Conservation (phyloP, 1,140 invertebrate genomes). For the Drosophila pruinosa region DNA sequence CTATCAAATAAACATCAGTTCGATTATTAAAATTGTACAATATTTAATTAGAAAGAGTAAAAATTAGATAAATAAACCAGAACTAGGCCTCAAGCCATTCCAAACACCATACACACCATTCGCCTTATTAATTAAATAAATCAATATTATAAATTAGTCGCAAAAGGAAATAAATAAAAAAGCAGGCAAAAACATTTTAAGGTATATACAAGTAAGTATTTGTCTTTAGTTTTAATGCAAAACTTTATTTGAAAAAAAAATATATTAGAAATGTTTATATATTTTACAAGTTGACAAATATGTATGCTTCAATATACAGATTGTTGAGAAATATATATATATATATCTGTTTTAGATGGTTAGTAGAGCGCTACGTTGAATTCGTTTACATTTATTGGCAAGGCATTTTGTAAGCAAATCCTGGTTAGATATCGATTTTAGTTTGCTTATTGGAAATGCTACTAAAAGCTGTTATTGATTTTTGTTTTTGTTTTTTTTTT, state of each 20-base stretch:
- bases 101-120: slow-evolving; percentile 24
- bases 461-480: background rate
- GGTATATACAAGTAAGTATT: slow-evolving; percentile 40
- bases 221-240: slow-evolving; percentile 57
- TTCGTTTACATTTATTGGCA: slow-evolving; percentile 20
- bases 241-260: slow-evolving; percentile 64
- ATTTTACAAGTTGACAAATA: slow-evolving; percentile 67
- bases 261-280: slow-evolving; percentile 62
- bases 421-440: slow-evolving; percentile 47
- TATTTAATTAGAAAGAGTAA: background rate
- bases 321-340: slow-evolving; percentile 22
- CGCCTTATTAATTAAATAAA: slow-evolving; percentile 22
- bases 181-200: slow-evolving; percentile 42
- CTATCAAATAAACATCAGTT: background rate
- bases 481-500: background rate
- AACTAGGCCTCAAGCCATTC: slow-evolving; percentile 44
- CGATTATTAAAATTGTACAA: background rate
- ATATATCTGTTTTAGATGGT: slow-evolving; percentile 34
- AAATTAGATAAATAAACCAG: slow-evolving; percentile 34
- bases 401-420: slow-evolving; percentile 49
- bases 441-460: background rate
- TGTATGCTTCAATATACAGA: slow-evolving; percentile 62
- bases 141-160: slow-evolving; percentile 31
- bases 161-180: slow-evolving; percentile 4
- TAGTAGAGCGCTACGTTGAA: slow-evolving; percentile 50